These are phyloP conservation scores for Paradoxurus hermaphroditus DNA, from an alignment of 2,113 vertebrate species.

Conservation along the genomic window DNA sequence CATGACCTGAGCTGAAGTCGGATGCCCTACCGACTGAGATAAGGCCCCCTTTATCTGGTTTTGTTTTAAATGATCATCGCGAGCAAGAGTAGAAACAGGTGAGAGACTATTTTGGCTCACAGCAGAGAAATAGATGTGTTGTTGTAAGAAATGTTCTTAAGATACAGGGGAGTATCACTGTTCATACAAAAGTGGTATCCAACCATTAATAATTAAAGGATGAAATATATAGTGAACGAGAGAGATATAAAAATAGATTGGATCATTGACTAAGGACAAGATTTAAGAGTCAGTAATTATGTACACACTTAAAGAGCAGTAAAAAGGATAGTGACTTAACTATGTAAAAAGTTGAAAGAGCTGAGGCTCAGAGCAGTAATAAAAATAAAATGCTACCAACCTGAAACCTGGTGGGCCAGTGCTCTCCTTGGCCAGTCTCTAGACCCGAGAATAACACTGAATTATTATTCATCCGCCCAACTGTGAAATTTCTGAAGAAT, in stretches of 20 bases:
- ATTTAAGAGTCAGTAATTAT: neutral
- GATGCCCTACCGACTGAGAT: too few relatives aligned
- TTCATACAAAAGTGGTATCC: neutral
- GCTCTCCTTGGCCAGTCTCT: neutral
- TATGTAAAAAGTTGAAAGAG: neutral
- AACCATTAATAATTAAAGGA: neutral
- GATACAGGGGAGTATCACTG: neutral
- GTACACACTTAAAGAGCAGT: neutral
- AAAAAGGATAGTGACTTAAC: neutral
- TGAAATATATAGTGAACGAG: neutral
- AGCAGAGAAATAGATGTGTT: neutral
- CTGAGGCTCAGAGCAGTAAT: neutral
- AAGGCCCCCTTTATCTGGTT: neutral
- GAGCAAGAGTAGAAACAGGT: neutral
- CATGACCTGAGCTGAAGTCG: too few relatives aligned
- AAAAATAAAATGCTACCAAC: neutral
- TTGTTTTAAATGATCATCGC: neutral
- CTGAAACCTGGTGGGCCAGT: neutral
- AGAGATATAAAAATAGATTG: neutral
- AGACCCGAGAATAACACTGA: neutral
- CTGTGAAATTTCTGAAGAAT: neutral
- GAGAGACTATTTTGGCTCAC: neutral
- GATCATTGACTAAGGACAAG: neutral
- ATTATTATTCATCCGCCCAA: neutral
- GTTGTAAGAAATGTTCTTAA: neutral